phyloP scores from a whole-genome alignment of 2,888 invertebrate species.

The Automeris io region DNA sequence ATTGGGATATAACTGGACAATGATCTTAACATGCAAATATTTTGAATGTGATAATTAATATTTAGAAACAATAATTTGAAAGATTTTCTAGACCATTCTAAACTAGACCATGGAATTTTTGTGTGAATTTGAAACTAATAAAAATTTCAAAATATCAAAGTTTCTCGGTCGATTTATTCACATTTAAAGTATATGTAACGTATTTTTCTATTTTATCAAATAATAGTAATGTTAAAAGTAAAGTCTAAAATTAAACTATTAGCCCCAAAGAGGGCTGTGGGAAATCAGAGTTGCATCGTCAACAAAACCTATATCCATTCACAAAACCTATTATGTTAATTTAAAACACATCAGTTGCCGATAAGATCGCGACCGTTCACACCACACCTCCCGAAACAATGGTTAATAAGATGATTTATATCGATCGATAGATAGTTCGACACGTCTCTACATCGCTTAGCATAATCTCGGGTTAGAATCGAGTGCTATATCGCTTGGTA shows the following conservation, averaged over 20 bases:
- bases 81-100: too few species aligned
- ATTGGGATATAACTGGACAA: too few species aligned
- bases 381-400: conserved; percentile 77
- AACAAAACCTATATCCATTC: conserved; percentile 72
- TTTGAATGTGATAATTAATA: too few species aligned
- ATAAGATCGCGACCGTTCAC: conserved; percentile 71
- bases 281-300: conserved; percentile 14
- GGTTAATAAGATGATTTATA: conserved; percentile 78
- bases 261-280: conserved; percentile 4
- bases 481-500: conserved; percentile 62
- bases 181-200: too few species aligned
- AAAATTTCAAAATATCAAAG: too few species aligned
- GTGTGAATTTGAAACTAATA: too few species aligned
- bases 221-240: neutral
- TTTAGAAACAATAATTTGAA: too few species aligned
- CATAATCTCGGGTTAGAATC: conserved; percentile 69
- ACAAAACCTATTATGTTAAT: conserved; percentile 78
- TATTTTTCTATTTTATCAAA: too few species aligned
- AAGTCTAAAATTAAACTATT: neutral
- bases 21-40: too few species aligned
- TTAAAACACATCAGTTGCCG: conserved; percentile 72
- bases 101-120: too few species aligned
- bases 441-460: conserved; percentile 73
- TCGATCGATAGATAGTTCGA: conserved; percentile 70
- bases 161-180: too few species aligned